Conservation (phyloP, 1,140 invertebrate genomes). For the Zophobas morio region DNA sequence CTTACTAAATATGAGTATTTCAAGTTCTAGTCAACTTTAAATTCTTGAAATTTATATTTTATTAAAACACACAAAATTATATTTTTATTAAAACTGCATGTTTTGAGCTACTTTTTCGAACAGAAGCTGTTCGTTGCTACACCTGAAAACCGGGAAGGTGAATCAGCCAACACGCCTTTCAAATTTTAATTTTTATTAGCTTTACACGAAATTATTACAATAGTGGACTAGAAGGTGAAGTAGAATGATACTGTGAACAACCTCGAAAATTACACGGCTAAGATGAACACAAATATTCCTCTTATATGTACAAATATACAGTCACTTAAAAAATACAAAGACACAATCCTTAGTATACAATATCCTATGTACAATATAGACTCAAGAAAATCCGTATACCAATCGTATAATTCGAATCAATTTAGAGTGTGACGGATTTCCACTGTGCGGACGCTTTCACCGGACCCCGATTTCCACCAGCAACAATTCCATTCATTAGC, state of each 20-base stretch:
- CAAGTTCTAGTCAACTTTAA: no score
- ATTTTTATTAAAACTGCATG: no score
- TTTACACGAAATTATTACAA: conserved; percentile 46
- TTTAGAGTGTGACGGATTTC: conserved; percentile 53
- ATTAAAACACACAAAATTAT: no score
- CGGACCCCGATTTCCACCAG: not conserved
- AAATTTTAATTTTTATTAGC: no score
- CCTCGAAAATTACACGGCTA: conserved; percentile 47
- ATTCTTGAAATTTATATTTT: no score
- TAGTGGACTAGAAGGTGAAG: conserved; percentile 45
- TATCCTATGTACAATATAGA: conserved; percentile 40
- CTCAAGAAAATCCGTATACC: conserved; percentile 57
- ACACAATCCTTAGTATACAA: conserved; percentile 45
- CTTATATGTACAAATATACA: conserved; percentile 46
- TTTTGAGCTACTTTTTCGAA: no score
- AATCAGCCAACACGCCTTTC: no score
- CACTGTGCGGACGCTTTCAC: conserved; percentile 8
- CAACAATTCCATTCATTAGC: no score
- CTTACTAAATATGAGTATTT: no score
- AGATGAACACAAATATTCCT: conserved; percentile 46
- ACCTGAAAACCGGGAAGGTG: no score
- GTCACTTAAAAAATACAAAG: conserved; percentile 47
- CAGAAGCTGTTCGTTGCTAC: no score
- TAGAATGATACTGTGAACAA: conserved; percentile 47
- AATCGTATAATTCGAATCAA: conserved; percentile 59